These are phyloP conservation scores for Pyralis farinalis DNA, from an alignment of 2,888 invertebrate species.

Conservation along the genomic window DNA sequence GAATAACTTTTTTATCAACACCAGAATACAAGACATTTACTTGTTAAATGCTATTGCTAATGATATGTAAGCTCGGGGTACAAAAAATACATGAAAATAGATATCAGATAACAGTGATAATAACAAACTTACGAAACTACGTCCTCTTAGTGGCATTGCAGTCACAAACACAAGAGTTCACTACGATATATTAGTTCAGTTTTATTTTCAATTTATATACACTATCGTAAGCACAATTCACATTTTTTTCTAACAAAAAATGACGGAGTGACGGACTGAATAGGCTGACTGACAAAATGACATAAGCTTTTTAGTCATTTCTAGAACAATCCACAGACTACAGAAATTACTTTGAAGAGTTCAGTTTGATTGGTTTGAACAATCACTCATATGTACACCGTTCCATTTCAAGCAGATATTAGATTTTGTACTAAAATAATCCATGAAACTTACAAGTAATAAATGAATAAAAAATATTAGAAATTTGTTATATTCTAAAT, in stretches of 20 bases:
- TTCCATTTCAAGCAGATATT: no score
- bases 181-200: constrained; percentile 11
- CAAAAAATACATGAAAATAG: constrained; percentile 20
- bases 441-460: no score
- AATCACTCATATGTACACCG: no score
- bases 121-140: constrained; percentile 65
- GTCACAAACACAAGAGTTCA: constrained; percentile 33
- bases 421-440: no score
- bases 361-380: no score
- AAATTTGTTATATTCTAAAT: no score
- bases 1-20: background rate
- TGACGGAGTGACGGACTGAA: no score
- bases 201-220: constrained; percentile 13
- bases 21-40: background rate
- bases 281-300: no score
- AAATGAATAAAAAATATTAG: no score
- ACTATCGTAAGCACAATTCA: constrained; percentile 20
- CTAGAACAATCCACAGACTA: no score
- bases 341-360: no score
- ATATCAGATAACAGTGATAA: constrained; percentile 32
- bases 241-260: constrained; percentile 36
- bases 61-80: constrained; percentile 14
- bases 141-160: constrained; percentile 72
- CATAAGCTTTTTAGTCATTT: no score
- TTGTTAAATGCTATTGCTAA: background rate